These are phyloP conservation scores for Rhodinocichla rosea DNA, from an alignment of 2,113 vertebrate genomes.

Conservation along the genomic window DNA sequence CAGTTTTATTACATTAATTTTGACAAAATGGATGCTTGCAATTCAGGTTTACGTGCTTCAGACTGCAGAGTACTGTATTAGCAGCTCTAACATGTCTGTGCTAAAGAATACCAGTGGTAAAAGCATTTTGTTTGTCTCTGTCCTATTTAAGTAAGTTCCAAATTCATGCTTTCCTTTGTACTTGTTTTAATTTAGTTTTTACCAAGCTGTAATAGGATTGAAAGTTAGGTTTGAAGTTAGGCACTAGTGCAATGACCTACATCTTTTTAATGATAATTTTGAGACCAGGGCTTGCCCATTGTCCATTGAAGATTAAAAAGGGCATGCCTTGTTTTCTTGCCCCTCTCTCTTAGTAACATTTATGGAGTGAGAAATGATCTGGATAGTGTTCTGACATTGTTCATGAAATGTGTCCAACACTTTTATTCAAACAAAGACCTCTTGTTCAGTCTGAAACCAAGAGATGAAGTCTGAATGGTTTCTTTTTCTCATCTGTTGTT, in stretches of 20 bases:
- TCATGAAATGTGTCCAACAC: conserved; percentile 10
- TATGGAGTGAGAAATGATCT: conserved; percentile 68
- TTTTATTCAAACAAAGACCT: conserved; percentile 31
- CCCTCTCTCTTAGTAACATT: conserved; percentile 60
- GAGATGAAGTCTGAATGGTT: conserved; percentile 36
- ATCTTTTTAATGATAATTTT: conserved; percentile 31
- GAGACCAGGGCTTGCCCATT: not conserved
- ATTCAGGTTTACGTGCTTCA: not conserved
- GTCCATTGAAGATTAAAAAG: conserved; percentile 13
- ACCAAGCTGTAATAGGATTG: not conserved
- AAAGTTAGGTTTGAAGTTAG: not conserved
- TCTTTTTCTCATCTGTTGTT: conserved; percentile 44
- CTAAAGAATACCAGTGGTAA: not conserved
- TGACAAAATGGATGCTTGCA: conserved; percentile 43
- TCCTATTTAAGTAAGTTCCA: not conserved
- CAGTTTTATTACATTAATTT: conserved; percentile 54
- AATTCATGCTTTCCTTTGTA: conserved; percentile 23
- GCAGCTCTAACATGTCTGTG: not conserved
- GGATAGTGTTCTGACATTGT: conserved; percentile 7
- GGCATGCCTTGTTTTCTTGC: conserved; percentile 39
- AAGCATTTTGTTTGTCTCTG: not conserved
- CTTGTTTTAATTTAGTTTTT: not conserved
- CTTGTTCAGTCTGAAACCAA: not conserved
- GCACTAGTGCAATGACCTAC: not conserved
- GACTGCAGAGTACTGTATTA: conserved; percentile 29